Conservation (phyloP, 2,797 vertebrate genomes). For the Sciurus carolinensis region DNA sequence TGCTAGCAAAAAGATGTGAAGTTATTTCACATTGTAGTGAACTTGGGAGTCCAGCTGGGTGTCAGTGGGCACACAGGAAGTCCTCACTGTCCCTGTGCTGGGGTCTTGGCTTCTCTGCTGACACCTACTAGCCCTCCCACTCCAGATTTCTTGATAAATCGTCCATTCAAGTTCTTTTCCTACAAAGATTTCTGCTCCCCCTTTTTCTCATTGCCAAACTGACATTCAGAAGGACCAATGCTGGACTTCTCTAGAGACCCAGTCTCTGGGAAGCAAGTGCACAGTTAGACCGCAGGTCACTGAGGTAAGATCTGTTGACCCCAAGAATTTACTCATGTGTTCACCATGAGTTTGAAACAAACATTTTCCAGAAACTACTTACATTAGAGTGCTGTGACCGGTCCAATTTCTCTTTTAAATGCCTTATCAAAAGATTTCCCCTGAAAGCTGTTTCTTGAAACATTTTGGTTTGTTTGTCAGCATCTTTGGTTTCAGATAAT, state of each 20-base stretch:
- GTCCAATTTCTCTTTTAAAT: neutral
- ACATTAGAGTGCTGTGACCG: neutral
- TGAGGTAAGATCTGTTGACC: neutral
- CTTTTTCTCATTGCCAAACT: neutral
- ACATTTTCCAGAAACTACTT: neutral
- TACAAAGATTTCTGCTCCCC: neutral
- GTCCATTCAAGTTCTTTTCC: neutral
- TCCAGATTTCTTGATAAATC: neutral
- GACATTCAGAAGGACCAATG: neutral
- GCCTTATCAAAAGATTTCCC: neutral
- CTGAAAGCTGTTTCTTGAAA: neutral
- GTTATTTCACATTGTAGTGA: neutral
- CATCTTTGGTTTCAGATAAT: neutral
- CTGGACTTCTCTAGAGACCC: neutral
- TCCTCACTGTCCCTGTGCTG: neutral
- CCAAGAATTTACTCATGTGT: neutral
- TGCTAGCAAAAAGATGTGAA: neutral
- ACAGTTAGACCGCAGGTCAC: neutral
- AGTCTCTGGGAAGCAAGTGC: neutral
- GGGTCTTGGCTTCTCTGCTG: neutral
- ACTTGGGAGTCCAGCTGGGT: neutral
- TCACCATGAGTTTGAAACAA: neutral
- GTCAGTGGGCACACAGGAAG: neutral
- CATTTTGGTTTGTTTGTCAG: conserved; percentile 18
- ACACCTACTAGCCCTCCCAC: neutral